These are phyloP conservation scores for Mesorhabditis belari DNA, from an alignment of 2,888 invertebrate genomes.

Conservation along the genomic window DNA sequence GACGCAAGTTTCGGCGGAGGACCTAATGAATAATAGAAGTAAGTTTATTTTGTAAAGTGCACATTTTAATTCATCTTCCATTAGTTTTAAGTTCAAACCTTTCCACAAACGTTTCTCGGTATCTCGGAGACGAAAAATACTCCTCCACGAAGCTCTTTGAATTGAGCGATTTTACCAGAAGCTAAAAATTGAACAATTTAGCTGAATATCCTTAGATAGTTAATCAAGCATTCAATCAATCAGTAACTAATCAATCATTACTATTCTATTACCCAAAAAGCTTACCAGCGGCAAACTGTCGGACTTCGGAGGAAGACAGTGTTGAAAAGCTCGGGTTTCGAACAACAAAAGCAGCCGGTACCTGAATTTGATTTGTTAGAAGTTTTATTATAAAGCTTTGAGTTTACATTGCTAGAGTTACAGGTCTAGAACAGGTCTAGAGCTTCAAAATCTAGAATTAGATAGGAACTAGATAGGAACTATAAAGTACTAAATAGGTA, in stretches of 20 bases:
- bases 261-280: not conserved
- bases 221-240: not conserved
- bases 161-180: conserved; percentile 44
- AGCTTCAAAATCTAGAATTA: not conserved
- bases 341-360: conserved; percentile 48
- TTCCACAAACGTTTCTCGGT: conserved; percentile 44
- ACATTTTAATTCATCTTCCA: too few relatives aligned
- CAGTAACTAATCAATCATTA: too few relatives aligned
- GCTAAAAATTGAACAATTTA: not conserved
- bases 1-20: conserved; percentile 33
- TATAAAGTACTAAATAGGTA: too few relatives aligned
- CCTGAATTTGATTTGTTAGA: conserved; percentile 8
- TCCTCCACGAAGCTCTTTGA: conserved; percentile 49
- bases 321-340: conserved; percentile 29
- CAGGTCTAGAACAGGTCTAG: not conserved
- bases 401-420: not conserved
- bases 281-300: conserved; percentile 40
- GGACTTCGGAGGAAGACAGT: conserved; percentile 43
- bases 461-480: too few relatives aligned
- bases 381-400: not conserved
- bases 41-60: not conserved
- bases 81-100: too few relatives aligned
- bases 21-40: not conserved
- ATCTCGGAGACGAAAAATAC: conserved; percentile 50
- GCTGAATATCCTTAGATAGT: not conserved